Evolutionary conservation across 2,888 invertebrate genomes (phyloP), one percentile per base, ranked within the genome.

Genomic region (Brenthis hecate): DNA sequence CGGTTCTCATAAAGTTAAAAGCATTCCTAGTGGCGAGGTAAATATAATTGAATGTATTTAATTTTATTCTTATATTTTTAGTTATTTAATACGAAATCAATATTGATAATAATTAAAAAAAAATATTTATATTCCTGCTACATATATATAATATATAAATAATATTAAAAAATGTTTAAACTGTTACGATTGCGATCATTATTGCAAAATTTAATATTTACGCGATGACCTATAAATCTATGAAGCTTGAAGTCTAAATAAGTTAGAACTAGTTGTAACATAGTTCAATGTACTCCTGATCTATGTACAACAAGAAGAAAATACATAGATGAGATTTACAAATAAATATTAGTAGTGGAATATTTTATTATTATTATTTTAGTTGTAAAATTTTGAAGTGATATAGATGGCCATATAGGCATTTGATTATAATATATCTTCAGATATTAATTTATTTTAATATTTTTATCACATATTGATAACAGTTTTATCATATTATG

Each of bases 1-100:
- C 72, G 89, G 87, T 61, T 76, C 81, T 14, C 86, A 88, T 68
- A 91, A 88, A 85, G 85, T 92, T 16, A 88, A 86, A 76, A 89
- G 83, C 73, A 77, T 91, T 65, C 78, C 84, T 13, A 84, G 79
- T 68, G 91, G 89, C 65, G 87, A 91, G 85, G 91, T 91, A 81
- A 80, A 57, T 68, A 68, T 51, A 53, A 36, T 47, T 56, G 55
- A 61, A 4, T 8, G 13, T 8, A 32, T 54, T 16, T 28, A 4
- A 47, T 13, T 28, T 36, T 60, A 14, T 6, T 55, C 5, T 16
- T 32, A n/a, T 50, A 48, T 14, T n/a, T 47, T 58, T n/a, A 54
- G 8, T 16, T 32, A 14, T 43, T 36, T 36, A 16, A 19, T 43
- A 8, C 19, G 8, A 32, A 61, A 61, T 14, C n/a, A 6, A 32